Conservation (phyloP, 2,888 invertebrate genomes). For the Microctonus brassicae region DNA sequence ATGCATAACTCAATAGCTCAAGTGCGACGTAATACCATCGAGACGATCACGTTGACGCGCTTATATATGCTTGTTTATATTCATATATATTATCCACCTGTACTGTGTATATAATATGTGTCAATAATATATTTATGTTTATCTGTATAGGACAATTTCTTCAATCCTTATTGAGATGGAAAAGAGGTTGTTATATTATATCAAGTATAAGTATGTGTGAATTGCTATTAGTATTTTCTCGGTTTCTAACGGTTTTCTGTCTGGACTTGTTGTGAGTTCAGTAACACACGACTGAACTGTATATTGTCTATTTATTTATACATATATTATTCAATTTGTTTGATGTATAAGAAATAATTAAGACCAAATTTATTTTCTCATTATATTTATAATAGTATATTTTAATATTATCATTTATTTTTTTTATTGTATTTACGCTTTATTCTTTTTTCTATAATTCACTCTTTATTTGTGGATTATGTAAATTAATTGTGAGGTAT, state of each 20-base stretch:
- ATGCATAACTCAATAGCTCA: conserved; percentile 35
- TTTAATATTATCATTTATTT: too few species aligned
- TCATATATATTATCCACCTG: not conserved
- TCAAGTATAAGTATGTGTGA: conserved; percentile 1
- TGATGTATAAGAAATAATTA: too few species aligned
- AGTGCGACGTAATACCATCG: conserved; percentile 28
- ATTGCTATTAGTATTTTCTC: conserved; percentile 14
- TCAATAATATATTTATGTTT: not conserved
- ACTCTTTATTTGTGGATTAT: not conserved
- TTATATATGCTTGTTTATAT: conserved; percentile 10
- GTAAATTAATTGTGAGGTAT: not conserved
- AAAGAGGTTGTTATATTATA: not conserved
- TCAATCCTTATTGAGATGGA: not conserved
- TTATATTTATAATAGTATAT: too few species aligned
- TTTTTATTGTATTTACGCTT: not conserved
- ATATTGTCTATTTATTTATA: not conserved
- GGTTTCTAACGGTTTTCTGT: conserved; percentile 12
- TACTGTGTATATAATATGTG: not conserved
- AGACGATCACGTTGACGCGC: conserved; percentile 27
- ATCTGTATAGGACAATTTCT: not conserved
- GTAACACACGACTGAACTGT: conserved; percentile 5
- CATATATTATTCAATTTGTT: not conserved
- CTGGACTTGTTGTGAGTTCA: conserved; percentile 2
- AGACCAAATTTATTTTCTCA: too few species aligned
- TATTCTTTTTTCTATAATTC: not conserved